Base-by-base conservation (phyloP, 2,113 vertebrate genomes). In the Australoheros scitulus region DNA sequence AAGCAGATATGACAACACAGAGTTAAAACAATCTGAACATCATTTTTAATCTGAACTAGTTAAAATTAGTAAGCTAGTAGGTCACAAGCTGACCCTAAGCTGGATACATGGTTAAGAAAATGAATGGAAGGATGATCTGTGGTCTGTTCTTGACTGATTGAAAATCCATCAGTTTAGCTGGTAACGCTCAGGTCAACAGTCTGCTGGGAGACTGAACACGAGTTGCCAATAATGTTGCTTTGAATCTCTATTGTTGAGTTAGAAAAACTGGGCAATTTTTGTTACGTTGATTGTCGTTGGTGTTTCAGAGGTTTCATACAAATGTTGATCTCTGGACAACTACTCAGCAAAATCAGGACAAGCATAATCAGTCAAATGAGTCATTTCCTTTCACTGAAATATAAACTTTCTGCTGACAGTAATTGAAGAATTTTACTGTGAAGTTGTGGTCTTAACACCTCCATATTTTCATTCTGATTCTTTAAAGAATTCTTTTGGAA, bases 351-450 rank as follows among this genome's bases (percentile, higher is more conserved):
- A 47, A 55, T 72, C 47, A 55, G 47, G 47, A 55, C 68, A 32
- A 55, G 17, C 47, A 32, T 55, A 32, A 72, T 34, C 26, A 55
- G n/a, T 55, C 47, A 72, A 72, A 34, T n/a, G 8, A 1, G 26
- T 72, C 5, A 72, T 72, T 18, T 72, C n/a, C 24, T 72, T 72
- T 52, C 20, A 50, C 65, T 70, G 43, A 72, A 72, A 72, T 29
- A 72, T 32, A 34, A 72, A 72, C 26, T 32, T 72, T 52, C 26
- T 55, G 47, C 50, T 32, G 47, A 72, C 26, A 20, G 65, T 52
- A 72, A 52, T 72, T 15, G 32, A 32, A 72, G 20, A 72, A 32
- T 9, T n/a, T 32, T 72, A 72, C 43, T 52, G 17, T 55, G 47
- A 52, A 72, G 26, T 17, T 11, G 13, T 32, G 68, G 68, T 6